Evolutionary conservation across 2,113 vertebrate species (phyloP).

Genomic region (Peucedramus taeniatus): DNA sequence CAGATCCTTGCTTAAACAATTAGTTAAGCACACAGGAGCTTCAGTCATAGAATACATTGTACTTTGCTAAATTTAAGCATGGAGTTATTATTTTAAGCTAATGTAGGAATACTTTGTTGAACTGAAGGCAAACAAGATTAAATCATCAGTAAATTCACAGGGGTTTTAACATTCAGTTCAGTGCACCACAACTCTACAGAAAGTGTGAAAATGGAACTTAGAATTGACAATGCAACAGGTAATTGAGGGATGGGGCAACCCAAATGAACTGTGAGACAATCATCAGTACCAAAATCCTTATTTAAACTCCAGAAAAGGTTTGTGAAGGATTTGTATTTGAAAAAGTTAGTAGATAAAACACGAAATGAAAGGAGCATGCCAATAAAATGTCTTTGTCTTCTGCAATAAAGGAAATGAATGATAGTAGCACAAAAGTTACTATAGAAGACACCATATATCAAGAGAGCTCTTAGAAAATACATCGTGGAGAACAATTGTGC

Average conservation of each 20-base stretch:
- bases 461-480: slow-evolving; percentile 7
- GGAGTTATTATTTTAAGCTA: neutral
- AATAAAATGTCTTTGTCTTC: slow-evolving; percentile 54
- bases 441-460: slow-evolving; percentile 45
- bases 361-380: slow-evolving; percentile 2
- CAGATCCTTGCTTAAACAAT: neutral
- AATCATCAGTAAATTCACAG: neutral
- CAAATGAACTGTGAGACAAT: neutral
- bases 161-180: neutral
- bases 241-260: neutral
- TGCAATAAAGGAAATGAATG: slow-evolving; percentile 39
- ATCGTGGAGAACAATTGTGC: slow-evolving; percentile 10
- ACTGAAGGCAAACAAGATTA: neutral
- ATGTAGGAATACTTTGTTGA: neutral
- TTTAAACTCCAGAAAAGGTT: slow-evolving; percentile 26
- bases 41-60: neutral
- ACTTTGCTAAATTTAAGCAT: neutral
- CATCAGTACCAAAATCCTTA: neutral
- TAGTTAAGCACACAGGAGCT: neutral
- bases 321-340: neutral
- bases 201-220: neutral
- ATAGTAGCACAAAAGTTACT: slow-evolving; percentile 45
- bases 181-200: neutral
- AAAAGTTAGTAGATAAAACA: slow-evolving; percentile 41
- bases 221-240: neutral